Evolutionary conservation across 1,140 invertebrate species (phyloP), one percentile per base, ranked within the genome.

Genomic region (Panagrolaimus sp.): DNA sequence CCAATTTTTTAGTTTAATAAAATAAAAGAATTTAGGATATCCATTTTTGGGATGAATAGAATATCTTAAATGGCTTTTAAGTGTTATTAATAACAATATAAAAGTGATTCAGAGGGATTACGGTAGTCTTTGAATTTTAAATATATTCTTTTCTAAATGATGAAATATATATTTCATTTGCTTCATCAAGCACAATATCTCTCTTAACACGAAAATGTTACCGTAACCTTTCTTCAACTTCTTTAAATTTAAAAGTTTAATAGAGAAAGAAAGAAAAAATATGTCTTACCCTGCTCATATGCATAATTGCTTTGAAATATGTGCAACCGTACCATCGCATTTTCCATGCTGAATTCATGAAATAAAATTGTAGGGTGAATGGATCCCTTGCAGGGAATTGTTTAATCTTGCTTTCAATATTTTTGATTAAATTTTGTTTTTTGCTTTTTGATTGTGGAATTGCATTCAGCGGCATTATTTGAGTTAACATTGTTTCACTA

Each of bases 311-410:
- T 28, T 58, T 58, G 52, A 58, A 58, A 24, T 58, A 58, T 28
- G 52, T 58, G 52, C 52, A 58, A 26, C 52, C 52, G 17, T 58
- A 58, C 52, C 52, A 58, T 58, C 52, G 52, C 52, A 58, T 58
- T 21, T 26, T 21, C 52, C 52, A 58, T 21, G 21, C 21, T 21
- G 14, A 28, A 12, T 58, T 28, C 52, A 58, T 58, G 17, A 58
- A 58, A 28, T 21, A 28, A 10, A 26, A 26, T 28, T 58, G 52
- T 2, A 58, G n/a, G 14, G 15, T 58, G 52, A 58, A 58, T 21
- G 52, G 21, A 28, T 58, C 28, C 0, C 52, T 28, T 1, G 28
- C 28, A 14, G 52, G 52, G 21, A n/a, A 26, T 12, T 21, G 21
- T 58, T 17, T 58, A 28, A 58, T 58, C 10, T 21, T 24, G 28